phyloP scores from a whole-genome alignment of 92 coral and sea anemone genomes.

The Montipora capitata region DNA sequence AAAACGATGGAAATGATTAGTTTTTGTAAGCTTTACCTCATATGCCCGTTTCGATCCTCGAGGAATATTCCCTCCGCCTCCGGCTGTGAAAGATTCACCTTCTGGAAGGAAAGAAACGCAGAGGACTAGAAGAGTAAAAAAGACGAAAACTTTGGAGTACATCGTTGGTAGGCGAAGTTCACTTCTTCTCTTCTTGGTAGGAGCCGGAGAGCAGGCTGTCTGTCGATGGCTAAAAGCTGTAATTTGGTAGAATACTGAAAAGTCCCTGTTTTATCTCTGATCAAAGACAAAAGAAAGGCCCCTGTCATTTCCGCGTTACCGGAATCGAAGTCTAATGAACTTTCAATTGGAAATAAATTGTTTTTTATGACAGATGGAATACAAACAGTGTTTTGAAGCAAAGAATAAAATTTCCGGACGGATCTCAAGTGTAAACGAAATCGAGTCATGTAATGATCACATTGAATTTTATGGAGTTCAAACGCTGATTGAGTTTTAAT shows the following conservation, averaged over 20 bases:
- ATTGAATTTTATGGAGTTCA: background rate
- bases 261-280: conserved; percentile 54
- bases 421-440: conserved; percentile 6
- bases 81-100: conserved; percentile 88
- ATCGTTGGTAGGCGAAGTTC: conserved; percentile 32
- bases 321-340: conserved; percentile 81
- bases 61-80: conserved; percentile 94
- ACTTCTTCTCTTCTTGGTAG: background rate
- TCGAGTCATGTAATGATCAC: background rate
- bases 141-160: conserved; percentile 74
- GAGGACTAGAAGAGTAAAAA: conserved; percentile 75
- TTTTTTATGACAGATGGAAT: conserved; percentile 45
- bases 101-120: conserved; percentile 78
- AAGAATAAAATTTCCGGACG: conserved; percentile 48
- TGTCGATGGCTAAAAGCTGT: no score
- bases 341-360: conserved; percentile 72
- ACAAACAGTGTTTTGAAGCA: conserved; percentile 11
- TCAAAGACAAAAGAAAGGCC: conserved; percentile 65
- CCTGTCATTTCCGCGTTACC: conserved; percentile 89
- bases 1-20: background rate
- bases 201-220: background rate
- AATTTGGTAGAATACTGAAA: background rate
- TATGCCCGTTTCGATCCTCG: conserved; percentile 77
- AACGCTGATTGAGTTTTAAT: background rate
- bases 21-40: conserved; percentile 24